These are phyloP conservation scores for Cyrtonyx montezumae DNA, from an alignment of 2,113 vertebrate species.

Conservation along the genomic window DNA sequence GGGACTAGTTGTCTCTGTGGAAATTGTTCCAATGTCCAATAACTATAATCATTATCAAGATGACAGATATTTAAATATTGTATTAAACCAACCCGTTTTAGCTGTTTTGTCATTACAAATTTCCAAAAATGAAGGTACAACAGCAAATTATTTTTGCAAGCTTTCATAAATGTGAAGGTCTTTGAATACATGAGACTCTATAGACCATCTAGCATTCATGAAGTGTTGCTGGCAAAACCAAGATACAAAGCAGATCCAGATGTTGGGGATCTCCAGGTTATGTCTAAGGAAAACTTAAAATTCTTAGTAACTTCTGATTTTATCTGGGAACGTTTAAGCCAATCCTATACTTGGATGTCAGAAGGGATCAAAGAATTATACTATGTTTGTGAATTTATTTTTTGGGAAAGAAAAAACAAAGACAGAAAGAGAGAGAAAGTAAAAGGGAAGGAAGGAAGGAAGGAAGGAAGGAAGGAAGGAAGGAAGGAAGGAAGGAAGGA, in stretches of 20 bases:
- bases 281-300: neutral
- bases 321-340: neutral
- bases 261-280: neutral
- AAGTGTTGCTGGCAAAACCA: neutral
- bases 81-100: neutral
- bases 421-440: neutral
- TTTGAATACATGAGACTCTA: neutral
- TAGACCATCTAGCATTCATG: neutral
- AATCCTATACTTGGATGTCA: neutral
- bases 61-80: neutral
- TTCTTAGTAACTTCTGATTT: neutral
- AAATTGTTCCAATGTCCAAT: neutral
- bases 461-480: too few relatives aligned
- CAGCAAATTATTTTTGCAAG: slow-evolving; percentile 6
- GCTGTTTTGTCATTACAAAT: neutral
- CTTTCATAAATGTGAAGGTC: neutral
- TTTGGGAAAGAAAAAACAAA: neutral
- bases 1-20: neutral
- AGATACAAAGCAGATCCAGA: slow-evolving; percentile 26
- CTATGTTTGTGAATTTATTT: neutral
- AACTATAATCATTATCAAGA: neutral
- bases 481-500: too few relatives aligned
- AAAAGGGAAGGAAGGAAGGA: too few relatives aligned
- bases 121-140: slow-evolving; percentile 22
- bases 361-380: neutral